Evolutionary conservation across 2,888 invertebrate species (phyloP).

Genomic region (Pediacus dermestoides): DNA sequence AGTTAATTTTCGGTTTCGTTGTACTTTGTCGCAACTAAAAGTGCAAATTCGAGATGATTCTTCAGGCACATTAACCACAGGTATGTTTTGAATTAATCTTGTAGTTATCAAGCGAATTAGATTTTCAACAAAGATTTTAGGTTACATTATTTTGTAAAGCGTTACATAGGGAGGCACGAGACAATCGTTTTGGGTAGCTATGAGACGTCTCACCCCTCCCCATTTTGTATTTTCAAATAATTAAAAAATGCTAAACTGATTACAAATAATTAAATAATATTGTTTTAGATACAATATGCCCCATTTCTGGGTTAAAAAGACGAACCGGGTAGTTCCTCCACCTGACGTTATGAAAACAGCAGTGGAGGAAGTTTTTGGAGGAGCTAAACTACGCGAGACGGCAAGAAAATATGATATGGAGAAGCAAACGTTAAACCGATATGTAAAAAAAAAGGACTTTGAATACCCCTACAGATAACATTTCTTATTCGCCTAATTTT

Average conservation of each 20-base stretch:
- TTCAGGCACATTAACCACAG: too few species aligned
- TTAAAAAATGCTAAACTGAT: not conserved
- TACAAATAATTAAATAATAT: not conserved
- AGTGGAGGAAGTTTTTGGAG: not conserved
- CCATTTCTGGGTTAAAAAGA: constrained; percentile 9
- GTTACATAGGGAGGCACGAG: not conserved
- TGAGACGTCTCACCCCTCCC: not conserved
- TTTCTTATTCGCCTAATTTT: constrained; percentile 9
- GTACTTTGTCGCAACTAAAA: too few species aligned
- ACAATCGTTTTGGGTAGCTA: not conserved
- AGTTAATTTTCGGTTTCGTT: too few species aligned
- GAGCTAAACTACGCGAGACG: too few species aligned
- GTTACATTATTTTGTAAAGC: too few species aligned
- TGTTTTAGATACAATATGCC: constrained; percentile 1
- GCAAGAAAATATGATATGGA: too few species aligned
- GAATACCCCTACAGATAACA: constrained; percentile 7
- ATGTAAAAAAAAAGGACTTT: constrained; percentile 2
- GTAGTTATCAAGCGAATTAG: too few species aligned
- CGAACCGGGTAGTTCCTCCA: constrained; percentile 9
- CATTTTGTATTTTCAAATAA: too few species aligned
- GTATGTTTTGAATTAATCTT: too few species aligned
- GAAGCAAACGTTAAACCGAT: too few species aligned
- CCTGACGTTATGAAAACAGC: constrained; percentile 8
- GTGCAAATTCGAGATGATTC: too few species aligned
- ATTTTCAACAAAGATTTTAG: too few species aligned